Base-by-base conservation (phyloP, 2,888 invertebrate species). In the Eurytoma adleriae region DNA sequence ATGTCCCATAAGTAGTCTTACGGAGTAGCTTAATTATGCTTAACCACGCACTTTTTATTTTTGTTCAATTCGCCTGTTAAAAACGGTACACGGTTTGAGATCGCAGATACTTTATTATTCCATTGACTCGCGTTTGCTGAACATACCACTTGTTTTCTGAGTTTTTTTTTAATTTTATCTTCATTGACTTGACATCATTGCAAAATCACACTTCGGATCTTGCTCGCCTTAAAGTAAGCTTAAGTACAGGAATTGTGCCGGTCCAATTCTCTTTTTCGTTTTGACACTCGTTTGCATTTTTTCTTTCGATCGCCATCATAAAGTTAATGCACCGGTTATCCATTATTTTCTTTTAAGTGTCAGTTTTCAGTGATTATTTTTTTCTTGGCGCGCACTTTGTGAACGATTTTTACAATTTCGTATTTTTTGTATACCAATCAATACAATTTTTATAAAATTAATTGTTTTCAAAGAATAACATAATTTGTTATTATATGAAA, bases 121-220 rank as follows among this genome's bases (percentile, higher is more conserved):
- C 78, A 71, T 78, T 78, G 78, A 81, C 73, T 73, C 59, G 64
- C 70, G 40, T 64, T 69, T 74, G 14, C 66, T 59, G 69, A 74
- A 73, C 69, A 64, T 30, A 76, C 67, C 40, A 7, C 10, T 7
- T 40, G 7, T 40, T 10, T 40, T 40, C 7, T 40, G 1, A 10
- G 50, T 30, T 18, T 70, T 70, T 69, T n/a, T 59, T 50, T 61
- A 50, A 30, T 50, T 50, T 40, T n/a, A 52, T 70, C 13, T 52
- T 69, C 77, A 77, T 80, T 73, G 77, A 76, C 80, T 80, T 64
- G 54, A 57, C 20, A 72, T 72, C 16, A 18, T 52, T 24, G 77
- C 54, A 59, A 77, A 80, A 73, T 80, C 59, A 56, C 61, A 18
- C 50, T 48, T 69, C 62, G 20, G 13, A 57, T 64, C 24, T 70